phyloP scores from a whole-genome alignment of 2,797 vertebrate species.

The Syncerus caffer region DNA sequence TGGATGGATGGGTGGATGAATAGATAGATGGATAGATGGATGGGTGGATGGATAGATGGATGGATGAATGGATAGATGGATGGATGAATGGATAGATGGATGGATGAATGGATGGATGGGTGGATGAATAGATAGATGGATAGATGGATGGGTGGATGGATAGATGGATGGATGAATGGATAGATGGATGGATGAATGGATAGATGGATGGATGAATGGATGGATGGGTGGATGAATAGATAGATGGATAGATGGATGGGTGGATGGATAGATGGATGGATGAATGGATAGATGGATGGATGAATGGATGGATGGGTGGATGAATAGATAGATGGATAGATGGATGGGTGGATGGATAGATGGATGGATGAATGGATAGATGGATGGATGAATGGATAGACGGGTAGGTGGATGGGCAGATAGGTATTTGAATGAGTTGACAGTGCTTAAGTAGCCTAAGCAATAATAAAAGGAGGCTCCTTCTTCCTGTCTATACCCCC shows the following conservation, averaged over 20 bases:
- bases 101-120: background rate
- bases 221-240: fast-evolving
- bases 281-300: fast-evolving
- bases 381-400: background rate
- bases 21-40: fast-evolving
- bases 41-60: background rate
- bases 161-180: background rate
- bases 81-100: too few species aligned
- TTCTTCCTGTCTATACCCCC: background rate
- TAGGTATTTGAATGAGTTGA: background rate
- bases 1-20: too few species aligned
- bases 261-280: too few species aligned
- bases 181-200: background rate
- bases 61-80: too few species aligned
- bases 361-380: too few species aligned
- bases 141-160: fast-evolving
- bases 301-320: background rate
- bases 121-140: background rate
- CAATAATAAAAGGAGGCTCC: background rate
- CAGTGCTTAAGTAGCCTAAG: background rate
- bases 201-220: background rate
- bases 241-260: too few species aligned
- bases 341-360: too few species aligned
- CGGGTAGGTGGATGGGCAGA: background rate
- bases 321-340: fast-evolving